Percentiles rank a stretch among this genome's conserved stretches.
phyloP scores from a whole-genome alignment of 2,888 invertebrate species.

The Hypercompe scribonia region DNA sequence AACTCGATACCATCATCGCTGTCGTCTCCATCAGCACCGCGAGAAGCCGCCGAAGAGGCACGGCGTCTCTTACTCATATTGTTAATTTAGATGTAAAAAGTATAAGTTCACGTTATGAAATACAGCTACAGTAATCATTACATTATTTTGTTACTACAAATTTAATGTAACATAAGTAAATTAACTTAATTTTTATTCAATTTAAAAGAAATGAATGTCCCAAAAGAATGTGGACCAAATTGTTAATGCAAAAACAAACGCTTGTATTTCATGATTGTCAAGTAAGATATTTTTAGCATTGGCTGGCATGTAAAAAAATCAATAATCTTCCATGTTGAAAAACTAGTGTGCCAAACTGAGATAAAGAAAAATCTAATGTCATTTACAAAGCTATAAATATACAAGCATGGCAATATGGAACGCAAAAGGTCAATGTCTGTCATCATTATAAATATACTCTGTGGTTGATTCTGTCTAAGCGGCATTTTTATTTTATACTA shows the following conservation, averaged over 20 bases:
- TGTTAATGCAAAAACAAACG: neutral
- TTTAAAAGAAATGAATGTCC: no score
- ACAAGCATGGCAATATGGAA: neutral
- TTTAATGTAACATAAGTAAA: neutral
- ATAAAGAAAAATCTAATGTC: neutral
- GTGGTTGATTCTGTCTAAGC: no score
- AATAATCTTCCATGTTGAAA: neutral
- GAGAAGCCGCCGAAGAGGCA: constrained; percentile 93
- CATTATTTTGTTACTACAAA: neutral
- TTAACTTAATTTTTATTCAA: neutral
- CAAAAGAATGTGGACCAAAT: neutral
- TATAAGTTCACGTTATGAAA: neutral
- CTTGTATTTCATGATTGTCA: neutral
- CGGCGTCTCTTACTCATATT: constrained; percentile 92
- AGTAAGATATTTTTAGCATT: neutral
- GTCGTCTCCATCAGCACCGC: constrained; percentile 89
- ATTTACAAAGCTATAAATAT: neutral
- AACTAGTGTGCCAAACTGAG: neutral
- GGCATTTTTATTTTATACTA: no score
- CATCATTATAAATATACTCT: neutral
- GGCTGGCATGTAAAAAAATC: neutral
- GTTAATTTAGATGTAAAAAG: neutral
- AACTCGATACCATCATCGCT: constrained; percentile 88
- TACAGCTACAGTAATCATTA: neutral
- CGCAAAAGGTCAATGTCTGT: neutral